Evolutionary conservation across 2,797 vertebrate genomes (phyloP), one percentile per base, ranked within the genome.

Genomic region (Enteromius anoplus): DNA sequence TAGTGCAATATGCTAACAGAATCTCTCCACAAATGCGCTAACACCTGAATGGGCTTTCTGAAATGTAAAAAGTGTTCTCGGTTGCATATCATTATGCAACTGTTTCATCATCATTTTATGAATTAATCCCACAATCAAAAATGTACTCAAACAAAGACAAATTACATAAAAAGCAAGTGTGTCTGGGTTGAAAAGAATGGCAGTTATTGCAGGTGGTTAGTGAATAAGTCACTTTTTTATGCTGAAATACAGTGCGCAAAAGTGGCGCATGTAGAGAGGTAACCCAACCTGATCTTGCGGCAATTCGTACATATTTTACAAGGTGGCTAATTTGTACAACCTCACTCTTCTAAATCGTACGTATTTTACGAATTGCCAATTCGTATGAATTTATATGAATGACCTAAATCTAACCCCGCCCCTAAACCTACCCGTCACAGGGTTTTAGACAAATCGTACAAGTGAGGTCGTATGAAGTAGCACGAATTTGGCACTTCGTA

Each of bases 151-250:
- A 75, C 23, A 60, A 26, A 23, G 58, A 29, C 26, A 73, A 34
- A 15, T n/a, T 15, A 75, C 51, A 23, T 34, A 37, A 53, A 73
- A 45, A 45, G 1, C 0, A n/a, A 3, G 21, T 14, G 34, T 37
- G 29, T 37, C n/a, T 75, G 5, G 14, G 29, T 14, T 55, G 32
- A 37, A 75, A 75, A 75, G 32, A 75, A 37, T 55, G 49, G 32
- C 23, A 32, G 70, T 23, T 49, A 37, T 34, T 53, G 49, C 5
- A 6, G 26, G 70, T 51, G 17, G 70, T 72, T 72, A 47, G 45
- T 72, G 9, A 51, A 72, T 72, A 49, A 72, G 69, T 11, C 14
- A 64, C 14, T 32, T 64, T 62, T 64, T 64, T 32, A 62, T 32
- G 26, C 62, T 64, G 62, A 64, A 8, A 65, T 32, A 19, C 15